Conservation (phyloP, 1,140 invertebrate species). For the Micrasema minimum region DNA sequence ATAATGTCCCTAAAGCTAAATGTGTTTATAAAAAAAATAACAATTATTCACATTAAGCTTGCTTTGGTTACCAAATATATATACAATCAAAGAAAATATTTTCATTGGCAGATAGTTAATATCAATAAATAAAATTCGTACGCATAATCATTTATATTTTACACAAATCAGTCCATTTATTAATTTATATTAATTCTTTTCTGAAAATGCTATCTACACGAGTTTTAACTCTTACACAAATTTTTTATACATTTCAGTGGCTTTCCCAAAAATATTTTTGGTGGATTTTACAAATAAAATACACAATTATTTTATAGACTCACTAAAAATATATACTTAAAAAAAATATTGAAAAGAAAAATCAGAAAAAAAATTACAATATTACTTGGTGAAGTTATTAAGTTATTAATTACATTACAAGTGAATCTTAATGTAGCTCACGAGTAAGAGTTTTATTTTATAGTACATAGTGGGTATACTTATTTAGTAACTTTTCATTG, state of each 20-base stretch:
- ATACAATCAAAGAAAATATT: constrained; percentile 36
- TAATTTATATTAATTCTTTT: constrained; percentile 51
- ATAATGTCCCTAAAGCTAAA: constrained; percentile 39
- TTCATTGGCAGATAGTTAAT: constrained; percentile 50
- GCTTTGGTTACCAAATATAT: constrained; percentile 46
- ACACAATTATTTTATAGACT: too few relatives aligned
- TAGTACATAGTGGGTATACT: too few relatives aligned
- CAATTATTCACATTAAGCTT: constrained; percentile 48
- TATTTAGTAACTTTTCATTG: too few relatives aligned
- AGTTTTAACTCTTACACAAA: constrained; percentile 44
- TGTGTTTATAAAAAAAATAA: constrained; percentile 46
- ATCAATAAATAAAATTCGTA: constrained; percentile 51
- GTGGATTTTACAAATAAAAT: too few relatives aligned
- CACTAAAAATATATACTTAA: too few relatives aligned
- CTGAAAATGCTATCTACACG: constrained; percentile 53
- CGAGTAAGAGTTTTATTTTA: too few relatives aligned
- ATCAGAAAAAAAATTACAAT: too few relatives aligned
- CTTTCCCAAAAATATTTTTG: constrained; percentile 36
- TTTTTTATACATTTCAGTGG: constrained; percentile 51
- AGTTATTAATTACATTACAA: too few relatives aligned
- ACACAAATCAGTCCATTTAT: constrained; percentile 54
- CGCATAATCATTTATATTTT: constrained; percentile 51
- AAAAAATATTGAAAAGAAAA: too few relatives aligned
- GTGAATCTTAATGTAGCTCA: too few relatives aligned
- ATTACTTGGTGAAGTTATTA: too few relatives aligned